These are phyloP conservation scores for Gila orcuttii DNA, from an alignment of 2,113 vertebrate species.

Conservation along the genomic window DNA sequence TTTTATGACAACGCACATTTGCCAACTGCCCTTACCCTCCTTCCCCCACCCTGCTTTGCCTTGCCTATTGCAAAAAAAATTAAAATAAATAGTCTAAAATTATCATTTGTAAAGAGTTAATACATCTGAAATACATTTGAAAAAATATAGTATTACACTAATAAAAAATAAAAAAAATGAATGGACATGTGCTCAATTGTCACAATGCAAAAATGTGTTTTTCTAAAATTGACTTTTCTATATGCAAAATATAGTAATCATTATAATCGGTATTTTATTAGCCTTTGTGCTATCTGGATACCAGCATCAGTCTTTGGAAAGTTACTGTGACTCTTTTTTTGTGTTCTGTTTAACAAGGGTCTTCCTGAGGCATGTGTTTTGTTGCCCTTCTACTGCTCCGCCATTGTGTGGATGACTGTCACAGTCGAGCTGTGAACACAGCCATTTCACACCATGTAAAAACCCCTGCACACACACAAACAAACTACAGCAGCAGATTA, in stretches of 20 bases:
- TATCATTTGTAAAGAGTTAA: not conserved
- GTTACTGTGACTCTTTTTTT: not conserved
- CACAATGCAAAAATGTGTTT: not conserved
- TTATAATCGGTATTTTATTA: not conserved
- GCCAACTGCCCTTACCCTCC: not conserved
- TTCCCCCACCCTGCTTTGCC: not conserved
- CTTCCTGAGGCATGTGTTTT: constrained; percentile 3
- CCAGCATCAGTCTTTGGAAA: not conserved
- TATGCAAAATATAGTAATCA: not conserved
- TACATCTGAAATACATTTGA: not conserved
- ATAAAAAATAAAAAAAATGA: not conserved
- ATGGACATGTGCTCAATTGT: not conserved
- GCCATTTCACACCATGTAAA: constrained; percentile 26
- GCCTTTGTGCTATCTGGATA: not conserved
- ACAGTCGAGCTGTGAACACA: constrained; percentile 10
- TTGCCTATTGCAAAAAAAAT: not conserved
- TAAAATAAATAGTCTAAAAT: not conserved
- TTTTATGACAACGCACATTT: not conserved
- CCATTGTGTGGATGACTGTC: constrained; percentile 4
- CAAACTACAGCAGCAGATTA: constrained; percentile 36
- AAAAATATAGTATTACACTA: not conserved
- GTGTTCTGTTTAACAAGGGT: not conserved
- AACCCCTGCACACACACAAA: not conserved
- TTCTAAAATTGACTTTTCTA: not conserved
- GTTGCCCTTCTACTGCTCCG: not conserved